Conservation (phyloP, 2,113 vertebrate genomes). For the Chionis minor region DNA sequence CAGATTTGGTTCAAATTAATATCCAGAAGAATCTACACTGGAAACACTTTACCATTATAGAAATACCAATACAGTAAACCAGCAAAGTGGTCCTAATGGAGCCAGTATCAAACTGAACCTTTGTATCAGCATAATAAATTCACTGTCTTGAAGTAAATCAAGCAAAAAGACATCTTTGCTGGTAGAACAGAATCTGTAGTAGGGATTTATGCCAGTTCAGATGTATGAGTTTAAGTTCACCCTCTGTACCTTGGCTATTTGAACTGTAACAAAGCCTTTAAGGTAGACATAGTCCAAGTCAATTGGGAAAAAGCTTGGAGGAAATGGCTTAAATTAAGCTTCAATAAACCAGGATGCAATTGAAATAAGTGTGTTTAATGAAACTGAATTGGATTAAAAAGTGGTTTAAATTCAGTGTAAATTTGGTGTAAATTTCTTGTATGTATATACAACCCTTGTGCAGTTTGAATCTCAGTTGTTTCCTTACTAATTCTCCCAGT, state of each 20-base stretch:
- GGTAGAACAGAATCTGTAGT: background rate
- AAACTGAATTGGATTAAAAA: background rate
- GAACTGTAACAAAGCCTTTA: background rate
- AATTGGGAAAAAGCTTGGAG: background rate
- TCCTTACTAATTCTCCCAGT: background rate
- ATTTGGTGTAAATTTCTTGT: background rate
- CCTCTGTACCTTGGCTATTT: background rate
- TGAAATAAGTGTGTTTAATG: background rate
- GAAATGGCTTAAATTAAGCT: background rate
- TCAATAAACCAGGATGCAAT: background rate
- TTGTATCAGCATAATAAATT: background rate
- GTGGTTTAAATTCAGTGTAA: background rate
- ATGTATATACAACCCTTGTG: background rate
- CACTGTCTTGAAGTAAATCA: background rate
- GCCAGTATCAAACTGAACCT: background rate
- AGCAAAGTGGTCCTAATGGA: background rate
- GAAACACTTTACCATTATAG: background rate
- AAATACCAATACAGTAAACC: background rate
- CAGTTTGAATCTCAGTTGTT: background rate
- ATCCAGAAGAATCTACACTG: background rate
- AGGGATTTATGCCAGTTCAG: background rate
- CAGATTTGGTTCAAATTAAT: background rate
- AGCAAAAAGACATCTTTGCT: background rate
- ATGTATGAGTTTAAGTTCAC: background rate
- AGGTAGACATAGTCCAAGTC: background rate